These are phyloP conservation scores for Morpho achilles DNA, from an alignment of 2,888 invertebrate genomes.

Conservation along the genomic window DNA sequence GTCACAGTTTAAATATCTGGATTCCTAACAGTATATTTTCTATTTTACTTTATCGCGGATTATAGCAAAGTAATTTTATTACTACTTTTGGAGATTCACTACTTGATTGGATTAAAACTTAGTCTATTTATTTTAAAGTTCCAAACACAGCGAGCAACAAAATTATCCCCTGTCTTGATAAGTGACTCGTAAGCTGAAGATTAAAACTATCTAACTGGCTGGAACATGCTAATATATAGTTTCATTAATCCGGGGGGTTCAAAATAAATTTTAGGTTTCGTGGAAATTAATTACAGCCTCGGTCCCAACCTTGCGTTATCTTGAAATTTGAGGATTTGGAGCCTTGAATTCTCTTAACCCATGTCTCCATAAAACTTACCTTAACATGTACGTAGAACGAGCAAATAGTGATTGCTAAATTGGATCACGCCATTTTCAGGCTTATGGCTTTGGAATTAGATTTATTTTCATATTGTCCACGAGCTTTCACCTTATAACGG, in stretches of 20 bases:
- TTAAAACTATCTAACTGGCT: slow-evolving; percentile 20
- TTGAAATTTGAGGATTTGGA: slow-evolving; percentile 29
- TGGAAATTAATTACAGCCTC: slow-evolving; percentile 31
- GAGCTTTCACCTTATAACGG: slow-evolving; percentile 6
- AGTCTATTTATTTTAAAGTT: not conserved
- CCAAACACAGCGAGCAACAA: not conserved
- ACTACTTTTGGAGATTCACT: too few relatives aligned
- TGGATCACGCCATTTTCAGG: not conserved
- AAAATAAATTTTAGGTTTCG: slow-evolving; percentile 30
- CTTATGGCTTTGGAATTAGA: not conserved
- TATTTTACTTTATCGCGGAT: too few relatives aligned
- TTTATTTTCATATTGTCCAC: not conserved
- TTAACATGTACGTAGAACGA: slow-evolving; percentile 9
- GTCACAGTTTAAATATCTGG: too few relatives aligned
- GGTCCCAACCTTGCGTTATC: slow-evolving; percentile 25
- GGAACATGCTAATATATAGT: slow-evolving; percentile 15
- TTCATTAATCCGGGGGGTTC: slow-evolving; percentile 22
- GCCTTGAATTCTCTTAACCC: slow-evolving; percentile 15
- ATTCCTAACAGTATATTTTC: too few relatives aligned
- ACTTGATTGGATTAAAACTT: too few relatives aligned
- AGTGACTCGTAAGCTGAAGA: slow-evolving; percentile 12
- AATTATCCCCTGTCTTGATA: slow-evolving; percentile 5
- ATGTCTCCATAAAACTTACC: slow-evolving; percentile 21
- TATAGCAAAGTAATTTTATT: too few relatives aligned
- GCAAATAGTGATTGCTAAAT: slow-evolving; percentile 8